These are phyloP conservation scores for Saturnia japonica DNA, from an alignment of 2,888 invertebrate genomes.

Conservation along the genomic window DNA sequence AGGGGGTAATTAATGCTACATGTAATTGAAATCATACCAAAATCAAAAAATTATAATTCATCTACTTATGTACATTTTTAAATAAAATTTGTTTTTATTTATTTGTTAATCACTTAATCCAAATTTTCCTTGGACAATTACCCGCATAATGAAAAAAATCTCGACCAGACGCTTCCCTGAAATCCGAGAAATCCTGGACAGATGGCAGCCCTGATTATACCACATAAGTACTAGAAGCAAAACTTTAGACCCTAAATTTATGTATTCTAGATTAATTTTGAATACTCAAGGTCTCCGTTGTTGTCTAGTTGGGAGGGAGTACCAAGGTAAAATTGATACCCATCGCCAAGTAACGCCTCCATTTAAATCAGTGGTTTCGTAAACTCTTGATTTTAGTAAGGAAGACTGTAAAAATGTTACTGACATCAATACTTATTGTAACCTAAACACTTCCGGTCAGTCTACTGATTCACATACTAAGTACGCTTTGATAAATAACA, in stretches of 20 bases:
- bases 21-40: too few species aligned
- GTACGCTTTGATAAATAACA: not conserved
- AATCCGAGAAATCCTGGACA: too few species aligned
- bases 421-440: not conserved
- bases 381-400: not conserved
- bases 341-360: not conserved
- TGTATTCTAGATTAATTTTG: not conserved
- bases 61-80: too few species aligned
- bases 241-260: not conserved
- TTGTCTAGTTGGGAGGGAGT: not conserved
- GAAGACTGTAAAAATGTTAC: not conserved
- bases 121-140: too few species aligned
- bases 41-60: too few species aligned
- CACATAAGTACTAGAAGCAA: too few species aligned
- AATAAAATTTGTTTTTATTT: too few species aligned
- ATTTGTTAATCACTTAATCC: too few species aligned
- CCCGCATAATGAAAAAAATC: too few species aligned
- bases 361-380: not conserved
- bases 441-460: constrained; percentile 1
- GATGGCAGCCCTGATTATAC: too few species aligned
- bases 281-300: not conserved
- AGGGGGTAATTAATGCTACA: too few species aligned
- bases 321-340: not conserved
- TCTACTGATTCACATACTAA: constrained; percentile 21
- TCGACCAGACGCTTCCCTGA: too few species aligned